phyloP scores from a whole-genome alignment of 2,888 invertebrate genomes.

The Tipula unca region DNA sequence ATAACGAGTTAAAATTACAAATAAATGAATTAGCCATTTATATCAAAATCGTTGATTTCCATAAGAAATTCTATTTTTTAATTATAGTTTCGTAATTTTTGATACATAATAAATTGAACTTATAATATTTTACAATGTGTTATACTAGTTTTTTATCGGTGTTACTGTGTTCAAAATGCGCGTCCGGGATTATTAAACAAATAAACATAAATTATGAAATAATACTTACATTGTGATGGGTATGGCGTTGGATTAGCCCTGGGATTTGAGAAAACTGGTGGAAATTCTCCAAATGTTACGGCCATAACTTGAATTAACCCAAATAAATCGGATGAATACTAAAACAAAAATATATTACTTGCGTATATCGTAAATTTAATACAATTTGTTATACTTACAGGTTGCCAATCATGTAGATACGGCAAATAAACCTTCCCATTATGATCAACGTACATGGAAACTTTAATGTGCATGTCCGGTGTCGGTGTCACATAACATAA shows the following conservation, averaged over 20 bases:
- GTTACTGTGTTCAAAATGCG: too few relatives aligned
- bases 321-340: conserved; percentile 70
- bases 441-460: conserved; percentile 87
- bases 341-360: conserved; percentile 28
- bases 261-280: conserved; percentile 81
- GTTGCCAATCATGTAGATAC: conserved; percentile 90
- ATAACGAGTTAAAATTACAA: too few relatives aligned
- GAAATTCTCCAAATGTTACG: conserved; percentile 86
- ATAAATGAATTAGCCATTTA: too few relatives aligned
- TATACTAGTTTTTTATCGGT: too few relatives aligned
- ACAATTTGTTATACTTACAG: conserved; percentile 43
- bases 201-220: background rate
- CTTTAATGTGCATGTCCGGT: conserved; percentile 88
- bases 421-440: conserved; percentile 95
- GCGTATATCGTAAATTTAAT: background rate
- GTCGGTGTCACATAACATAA: conserved; percentile 94
- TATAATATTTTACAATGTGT: too few relatives aligned
- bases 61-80: too few relatives aligned
- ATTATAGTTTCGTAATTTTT: too few relatives aligned
- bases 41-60: too few relatives aligned
- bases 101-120: too few relatives aligned
- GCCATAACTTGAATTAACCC: conserved; percentile 87
- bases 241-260: conserved; percentile 50
- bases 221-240: conserved; percentile 42
- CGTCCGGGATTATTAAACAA: background rate